Base-by-base conservation (phyloP, 2,113 vertebrate genomes). In the Mixornis gularis region DNA sequence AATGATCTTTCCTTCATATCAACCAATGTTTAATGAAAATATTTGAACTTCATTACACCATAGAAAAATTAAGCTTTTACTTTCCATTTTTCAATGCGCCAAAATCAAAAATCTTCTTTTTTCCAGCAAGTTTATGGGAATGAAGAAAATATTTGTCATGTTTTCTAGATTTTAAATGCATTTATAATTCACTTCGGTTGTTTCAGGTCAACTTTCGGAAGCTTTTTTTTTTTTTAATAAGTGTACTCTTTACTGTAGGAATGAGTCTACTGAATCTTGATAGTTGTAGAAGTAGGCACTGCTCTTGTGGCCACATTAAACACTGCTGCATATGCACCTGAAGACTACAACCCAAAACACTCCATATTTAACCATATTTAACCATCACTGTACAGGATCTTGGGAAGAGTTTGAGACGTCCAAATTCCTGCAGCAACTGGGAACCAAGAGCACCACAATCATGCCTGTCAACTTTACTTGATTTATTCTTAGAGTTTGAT, bases 61-160 rank as follows among this genome's bases (percentile, higher is more conserved):
- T 9, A 55, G 19, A 71, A 78, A 80, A 60, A 49, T 7, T 29
- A 46, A 29, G 15, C 2, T 78, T 81, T 70, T 53, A 25, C 10
- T 63, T 88, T 12, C 7, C 5, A 30, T 71, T 62, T 36, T 49
- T 70, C 46, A 48, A 4, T 32, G 6, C 13, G 3, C 12, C 34
- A 49, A 80, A 79, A 68, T 18, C 0, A 85, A 66, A 80, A 73
- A 30, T 7, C 1, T 41, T 26, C 17, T 20, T 51, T 15, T 15
- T 38, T 14, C 25, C 29, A 48, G 3, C 18, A 36, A 70, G 22
- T 30, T 0, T 34, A n/a, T 0, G 12, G 17, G 51, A 73, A 87
- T 10, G 1, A 68, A 79, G 20, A 55, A 53, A 53, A 74, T 21
- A 69, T 4, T 79, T 48, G 5, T 62, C 24, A 25, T 1, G 4